Conservation (phyloP, 2,113 vertebrate species). For the Microcebus lehilahytsara region DNA sequence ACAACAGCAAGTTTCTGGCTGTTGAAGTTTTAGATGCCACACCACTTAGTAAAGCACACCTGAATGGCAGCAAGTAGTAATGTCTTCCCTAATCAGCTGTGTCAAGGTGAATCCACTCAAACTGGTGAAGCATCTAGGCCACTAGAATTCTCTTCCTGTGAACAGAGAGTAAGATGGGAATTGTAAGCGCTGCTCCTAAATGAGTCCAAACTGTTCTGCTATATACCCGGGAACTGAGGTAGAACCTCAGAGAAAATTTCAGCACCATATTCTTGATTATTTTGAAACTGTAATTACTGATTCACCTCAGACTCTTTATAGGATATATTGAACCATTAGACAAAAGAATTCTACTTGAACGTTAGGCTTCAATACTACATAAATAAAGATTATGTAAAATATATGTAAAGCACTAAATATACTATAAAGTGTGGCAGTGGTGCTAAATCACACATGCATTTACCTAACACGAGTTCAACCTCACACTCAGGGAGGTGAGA, state of each 20-base stretch:
- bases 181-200: neutral
- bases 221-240: neutral
- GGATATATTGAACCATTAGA: constrained; percentile 56
- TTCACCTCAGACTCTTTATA: constrained; percentile 56
- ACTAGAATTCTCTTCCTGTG: neutral
- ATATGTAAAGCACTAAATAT: neutral
- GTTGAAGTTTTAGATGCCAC: neutral
- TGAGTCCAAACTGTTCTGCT: neutral
- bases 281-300: constrained; percentile 64
- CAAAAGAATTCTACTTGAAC: neutral
- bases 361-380: neutral
- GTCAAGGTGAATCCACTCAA: neutral
- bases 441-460: neutral
- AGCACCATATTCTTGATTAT: constrained; percentile 25
- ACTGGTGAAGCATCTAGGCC: neutral
- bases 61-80: neutral
- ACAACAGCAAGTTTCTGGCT: neutral
- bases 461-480: neutral
- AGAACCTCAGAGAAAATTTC: constrained; percentile 26
- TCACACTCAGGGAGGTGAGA: neutral
- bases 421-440: neutral
- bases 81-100: neutral
- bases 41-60: neutral
- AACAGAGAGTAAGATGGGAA: neutral
- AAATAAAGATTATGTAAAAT: neutral